phyloP scores from a whole-genome alignment of 2,113 vertebrate species.

The Ondatra zibethicus region DNA sequence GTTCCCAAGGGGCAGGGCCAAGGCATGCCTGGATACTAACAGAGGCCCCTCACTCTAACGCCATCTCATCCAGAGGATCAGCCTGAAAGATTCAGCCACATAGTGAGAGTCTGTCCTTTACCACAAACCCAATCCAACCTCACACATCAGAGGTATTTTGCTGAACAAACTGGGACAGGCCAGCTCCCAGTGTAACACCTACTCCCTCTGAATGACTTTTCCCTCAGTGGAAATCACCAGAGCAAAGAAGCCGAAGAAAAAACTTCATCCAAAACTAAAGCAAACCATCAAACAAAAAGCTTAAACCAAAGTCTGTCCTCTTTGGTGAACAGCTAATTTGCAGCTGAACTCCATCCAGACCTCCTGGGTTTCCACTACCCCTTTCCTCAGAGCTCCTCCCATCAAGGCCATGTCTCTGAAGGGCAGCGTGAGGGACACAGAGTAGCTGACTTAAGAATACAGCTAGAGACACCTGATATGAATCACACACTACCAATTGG shows the following conservation, averaged over 20 bases:
- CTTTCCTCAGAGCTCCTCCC: neutral
- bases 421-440: neutral
- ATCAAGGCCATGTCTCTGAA: neutral
- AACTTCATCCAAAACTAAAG: neutral
- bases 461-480: neutral
- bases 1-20: no score
- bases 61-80: neutral
- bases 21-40: no score
- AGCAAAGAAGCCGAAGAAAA: neutral
- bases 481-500: neutral
- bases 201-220: neutral
- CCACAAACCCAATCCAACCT: neutral
- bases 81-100: neutral
- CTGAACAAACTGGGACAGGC: neutral
- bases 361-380: neutral
- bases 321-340: neutral
- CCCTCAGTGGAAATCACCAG: slow-evolving; percentile 11
- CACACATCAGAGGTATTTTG: neutral
- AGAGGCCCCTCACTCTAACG: neutral
- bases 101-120: neutral
- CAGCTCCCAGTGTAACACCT: neutral
- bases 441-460: neutral
- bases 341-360: neutral
- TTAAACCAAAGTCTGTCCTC: neutral
- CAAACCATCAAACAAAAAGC: neutral